These are phyloP conservation scores for Drymonia ruficornis DNA, from an alignment of 2,888 invertebrate genomes.

Conservation along the genomic window DNA sequence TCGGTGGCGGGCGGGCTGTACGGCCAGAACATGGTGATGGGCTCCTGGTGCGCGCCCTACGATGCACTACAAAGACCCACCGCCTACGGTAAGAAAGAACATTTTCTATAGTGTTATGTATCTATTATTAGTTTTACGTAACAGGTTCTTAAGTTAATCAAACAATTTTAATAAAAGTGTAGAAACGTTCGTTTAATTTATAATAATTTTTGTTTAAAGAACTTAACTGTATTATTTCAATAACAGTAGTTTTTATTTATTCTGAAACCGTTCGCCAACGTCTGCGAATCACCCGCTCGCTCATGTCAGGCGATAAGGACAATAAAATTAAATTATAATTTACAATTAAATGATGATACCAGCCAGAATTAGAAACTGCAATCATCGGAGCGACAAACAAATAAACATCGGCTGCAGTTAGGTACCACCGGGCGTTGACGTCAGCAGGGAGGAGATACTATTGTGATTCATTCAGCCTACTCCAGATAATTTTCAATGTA, in stretches of 20 bases:
- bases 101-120: background rate
- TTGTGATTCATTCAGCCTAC: background rate
- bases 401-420: constrained; percentile 1
- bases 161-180: no score
- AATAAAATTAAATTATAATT: constrained; percentile 2
- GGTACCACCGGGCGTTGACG: background rate
- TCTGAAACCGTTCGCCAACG: no score
- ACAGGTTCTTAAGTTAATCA: no score
- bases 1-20: constrained; percentile 88
- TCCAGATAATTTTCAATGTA: background rate
- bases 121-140: no score
- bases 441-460: background rate
- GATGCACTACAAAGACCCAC: constrained; percentile 94
- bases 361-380: constrained; percentile 1
- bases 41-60: constrained; percentile 90
- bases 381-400: constrained; percentile 1
- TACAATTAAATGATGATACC: constrained; percentile 4
- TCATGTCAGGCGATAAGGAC: background rate
- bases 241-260: no score
- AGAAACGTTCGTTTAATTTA: no score
- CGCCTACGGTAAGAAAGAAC: constrained; percentile 88
- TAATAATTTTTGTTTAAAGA: no score
- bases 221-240: no score
- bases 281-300: no score
- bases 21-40: constrained; percentile 91